Evolutionary conservation across 2,888 invertebrate genomes (phyloP).

Genomic region (Cosmopolites sordidus): DNA sequence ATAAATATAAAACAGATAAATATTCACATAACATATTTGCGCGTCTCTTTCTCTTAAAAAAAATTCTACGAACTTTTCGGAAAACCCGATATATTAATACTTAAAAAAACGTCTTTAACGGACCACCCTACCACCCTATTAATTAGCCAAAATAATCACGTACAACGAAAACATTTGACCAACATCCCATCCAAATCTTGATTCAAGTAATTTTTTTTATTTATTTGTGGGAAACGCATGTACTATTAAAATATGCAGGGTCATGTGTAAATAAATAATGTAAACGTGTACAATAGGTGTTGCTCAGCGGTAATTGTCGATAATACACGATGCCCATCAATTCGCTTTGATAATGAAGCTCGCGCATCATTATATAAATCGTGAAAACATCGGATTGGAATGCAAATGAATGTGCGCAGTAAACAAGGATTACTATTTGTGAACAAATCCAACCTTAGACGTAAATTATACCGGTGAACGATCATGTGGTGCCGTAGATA

Average conservation of each 20-base stretch:
- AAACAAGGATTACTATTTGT: constrained; percentile 43
- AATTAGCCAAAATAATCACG: no score
- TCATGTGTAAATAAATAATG: constrained; percentile 20
- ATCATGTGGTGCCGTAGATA: constrained; percentile 47
- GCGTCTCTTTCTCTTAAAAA: no score
- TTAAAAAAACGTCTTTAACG: no score
- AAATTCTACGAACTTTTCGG: no score
- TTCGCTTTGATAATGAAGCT: constrained; percentile 13
- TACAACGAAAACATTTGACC: no score
- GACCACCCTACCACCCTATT: no score
- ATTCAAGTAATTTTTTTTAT: not conserved
- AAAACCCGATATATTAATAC: no score
- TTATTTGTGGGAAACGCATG: not conserved
- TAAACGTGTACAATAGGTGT: constrained; percentile 13
- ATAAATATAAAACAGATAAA: no score
- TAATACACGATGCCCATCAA: constrained; percentile 29
- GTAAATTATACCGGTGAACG: constrained; percentile 49
- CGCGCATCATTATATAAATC: constrained; percentile 37
- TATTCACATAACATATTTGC: no score
- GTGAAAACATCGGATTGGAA: constrained; percentile 37
- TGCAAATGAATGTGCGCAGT: constrained; percentile 40
- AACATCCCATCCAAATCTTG: not conserved
- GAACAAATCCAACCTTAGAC: constrained; percentile 47
- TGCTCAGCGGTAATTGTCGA: constrained; percentile 19
- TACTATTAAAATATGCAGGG: constrained; percentile 19